These are phyloP conservation scores for Limonius californicus DNA, from an alignment of 1,140 invertebrate genomes.

Conservation along the genomic window DNA sequence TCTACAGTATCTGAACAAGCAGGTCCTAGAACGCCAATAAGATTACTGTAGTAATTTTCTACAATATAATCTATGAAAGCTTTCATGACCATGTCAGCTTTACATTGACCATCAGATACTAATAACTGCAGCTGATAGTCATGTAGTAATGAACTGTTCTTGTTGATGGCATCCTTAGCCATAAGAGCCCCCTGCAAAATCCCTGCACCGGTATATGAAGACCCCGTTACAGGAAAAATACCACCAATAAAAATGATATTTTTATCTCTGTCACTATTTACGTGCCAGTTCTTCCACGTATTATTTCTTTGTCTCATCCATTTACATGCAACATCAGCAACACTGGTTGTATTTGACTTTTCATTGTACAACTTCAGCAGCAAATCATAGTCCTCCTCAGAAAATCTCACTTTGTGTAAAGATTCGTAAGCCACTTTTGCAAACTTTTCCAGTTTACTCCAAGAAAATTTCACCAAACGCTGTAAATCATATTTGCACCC, in stretches of 20 bases:
- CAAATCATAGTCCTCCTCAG: constrained; percentile 52
- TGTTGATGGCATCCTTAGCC: constrained; percentile 65
- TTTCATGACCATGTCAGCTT: constrained; percentile 72
- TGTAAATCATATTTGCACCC: constrained; percentile 62
- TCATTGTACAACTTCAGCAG: constrained; percentile 51
- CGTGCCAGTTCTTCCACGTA: constrained; percentile 28
- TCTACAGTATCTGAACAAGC: constrained; percentile 83
- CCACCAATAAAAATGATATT: constrained; percentile 61
- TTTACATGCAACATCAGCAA: constrained; percentile 60
- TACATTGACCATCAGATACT: constrained; percentile 66
- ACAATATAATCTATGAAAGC: constrained; percentile 72
- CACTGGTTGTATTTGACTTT: constrained; percentile 24
- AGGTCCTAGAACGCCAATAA: constrained; percentile 76
- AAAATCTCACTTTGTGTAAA: constrained; percentile 56
- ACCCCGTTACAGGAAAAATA: constrained; percentile 65
- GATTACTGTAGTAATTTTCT: constrained; percentile 49
- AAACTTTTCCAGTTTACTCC: constrained; percentile 52
- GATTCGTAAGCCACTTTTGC: constrained; percentile 55
- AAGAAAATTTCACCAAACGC: constrained; percentile 64
- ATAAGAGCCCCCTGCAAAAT: constrained; percentile 61
- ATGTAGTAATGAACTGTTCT: constrained; percentile 55
- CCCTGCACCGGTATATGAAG: constrained; percentile 57
- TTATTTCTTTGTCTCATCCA: constrained; percentile 54
- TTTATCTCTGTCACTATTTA: constrained; percentile 51
- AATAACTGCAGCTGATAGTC: constrained; percentile 62